phyloP scores from a whole-genome alignment of 2,797 vertebrate genomes.

The Sparidentex hasta region DNA sequence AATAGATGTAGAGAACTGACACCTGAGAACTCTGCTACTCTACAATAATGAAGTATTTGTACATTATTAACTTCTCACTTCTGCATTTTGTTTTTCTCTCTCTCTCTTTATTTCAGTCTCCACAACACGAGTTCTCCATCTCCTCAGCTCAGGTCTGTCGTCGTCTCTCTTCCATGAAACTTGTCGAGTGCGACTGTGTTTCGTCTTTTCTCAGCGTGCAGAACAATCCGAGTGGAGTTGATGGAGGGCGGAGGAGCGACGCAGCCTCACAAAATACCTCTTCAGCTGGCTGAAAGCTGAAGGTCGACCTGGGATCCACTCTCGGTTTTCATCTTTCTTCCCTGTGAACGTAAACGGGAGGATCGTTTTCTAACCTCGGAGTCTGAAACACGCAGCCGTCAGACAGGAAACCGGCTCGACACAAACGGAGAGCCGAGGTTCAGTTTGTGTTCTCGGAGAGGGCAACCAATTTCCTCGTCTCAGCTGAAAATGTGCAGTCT shows the following conservation, averaged over 20 bases:
- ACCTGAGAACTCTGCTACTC: no score
- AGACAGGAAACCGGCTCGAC: conserved; percentile 27
- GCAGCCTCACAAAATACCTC: conserved; percentile 20
- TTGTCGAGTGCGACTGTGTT: background rate
- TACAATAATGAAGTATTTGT: no score
- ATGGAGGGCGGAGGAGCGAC: background rate
- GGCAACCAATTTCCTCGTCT: conserved; percentile 40
- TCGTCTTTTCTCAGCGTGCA: background rate
- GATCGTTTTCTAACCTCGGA: conserved; percentile 7
- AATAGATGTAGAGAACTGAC: no score
- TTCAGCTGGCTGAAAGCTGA: conserved; percentile 18
- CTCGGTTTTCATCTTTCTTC: conserved; percentile 9
- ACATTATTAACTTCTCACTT: background rate
- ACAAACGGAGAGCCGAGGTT: conserved; percentile 11
- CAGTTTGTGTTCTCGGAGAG: conserved; percentile 9
- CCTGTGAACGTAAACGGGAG: conserved; percentile 1
- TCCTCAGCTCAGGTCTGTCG: background rate
- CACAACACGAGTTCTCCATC: background rate
- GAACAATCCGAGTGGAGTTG: background rate
- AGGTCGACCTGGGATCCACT: conserved; percentile 31
- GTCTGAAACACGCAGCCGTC: background rate
- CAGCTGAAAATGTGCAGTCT: conserved; percentile 21
- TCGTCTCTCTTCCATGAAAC: background rate
- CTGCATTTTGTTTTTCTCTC: background rate
- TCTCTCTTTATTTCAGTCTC: background rate